Base-by-base conservation (phyloP, 2,888 invertebrate species). In the Yponomeuta sedellus region DNA sequence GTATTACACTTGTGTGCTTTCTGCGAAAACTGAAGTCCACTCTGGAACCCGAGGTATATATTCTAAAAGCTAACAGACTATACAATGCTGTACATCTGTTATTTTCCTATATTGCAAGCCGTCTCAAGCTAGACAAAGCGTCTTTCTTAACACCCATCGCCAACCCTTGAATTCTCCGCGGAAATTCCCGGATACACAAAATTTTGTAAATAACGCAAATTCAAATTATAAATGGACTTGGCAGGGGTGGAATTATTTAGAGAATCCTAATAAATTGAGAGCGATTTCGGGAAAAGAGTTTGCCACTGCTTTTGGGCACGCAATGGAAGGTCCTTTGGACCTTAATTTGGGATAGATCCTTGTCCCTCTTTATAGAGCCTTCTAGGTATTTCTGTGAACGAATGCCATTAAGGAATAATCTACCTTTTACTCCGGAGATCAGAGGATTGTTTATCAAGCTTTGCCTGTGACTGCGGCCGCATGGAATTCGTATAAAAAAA, bases 211-310 rank as follows among this genome's bases (percentile, higher is more conserved):
- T 28, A 62, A 52, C 28, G 22, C 12, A 64, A 16, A 16, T 57
- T 57, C 44, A 34, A 58, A 61, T 66, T 67, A 69, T 68, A 67
- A 71, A 71, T 68, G 70, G 70, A 69, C 69, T 69, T 70, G 12
- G 69, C 68, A 52, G 44, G 69, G 72, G 73, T 69, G 74, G 75
- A 83, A 80, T 81, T 78, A 83, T 82, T 79, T 76, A 71, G 76
- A 77, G 81, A 82, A 82, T 82, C 80, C 80, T 79, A 80, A 84
- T 81, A 85, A 85, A 84, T 85, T 81, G 82, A 52, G 70, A 78
- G 80, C 77, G 79, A 83, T 85, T 85, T 83, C 79, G 81, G 80
- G 80, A 83, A 83, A 85, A 81, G 82, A 81, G 79, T 75, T 78
- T 75, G 76, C 74, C 71, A 73, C 74, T 69, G 73, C 70, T 69